These are phyloP conservation scores for Leptopilina drosophilae DNA, from an alignment of 2,888 invertebrate species.

Conservation along the genomic window DNA sequence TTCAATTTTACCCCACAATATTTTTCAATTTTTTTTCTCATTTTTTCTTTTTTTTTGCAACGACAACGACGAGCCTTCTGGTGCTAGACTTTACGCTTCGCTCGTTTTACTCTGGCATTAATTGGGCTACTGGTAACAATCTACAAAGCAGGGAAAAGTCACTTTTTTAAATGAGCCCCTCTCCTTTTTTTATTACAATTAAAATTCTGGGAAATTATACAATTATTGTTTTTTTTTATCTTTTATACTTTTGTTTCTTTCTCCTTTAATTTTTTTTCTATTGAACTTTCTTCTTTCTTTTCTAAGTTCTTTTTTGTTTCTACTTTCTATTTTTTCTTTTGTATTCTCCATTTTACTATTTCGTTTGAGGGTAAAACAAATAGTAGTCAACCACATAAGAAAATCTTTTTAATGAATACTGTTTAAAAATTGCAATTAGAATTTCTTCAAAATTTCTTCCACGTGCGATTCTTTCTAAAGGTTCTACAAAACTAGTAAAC, in stretches of 20 bases:
- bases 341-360: too few relatives aligned
- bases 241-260: background rate
- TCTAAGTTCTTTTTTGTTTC: too few relatives aligned
- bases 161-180: background rate
- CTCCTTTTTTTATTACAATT: background rate
- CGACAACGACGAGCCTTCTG: background rate
- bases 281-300: too few relatives aligned
- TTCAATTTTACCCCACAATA: slow-evolving; percentile 26
- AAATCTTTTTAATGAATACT: too few relatives aligned
- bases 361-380: too few relatives aligned
- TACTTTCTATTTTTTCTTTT: too few relatives aligned
- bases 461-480: too few relatives aligned
- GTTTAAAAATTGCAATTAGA: too few relatives aligned
- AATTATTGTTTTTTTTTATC: background rate
- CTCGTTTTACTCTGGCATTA: background rate
- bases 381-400: too few relatives aligned
- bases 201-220: background rate
- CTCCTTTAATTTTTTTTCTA: too few relatives aligned
- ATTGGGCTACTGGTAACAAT: background rate
- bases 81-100: background rate
- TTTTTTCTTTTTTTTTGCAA: background rate
- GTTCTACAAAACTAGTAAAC: too few relatives aligned
- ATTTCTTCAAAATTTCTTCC: too few relatives aligned
- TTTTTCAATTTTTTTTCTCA: background rate
- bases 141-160: background rate